Evolutionary conservation across 1,140 invertebrate genomes (phyloP).

Genomic region (Trissolcus basalis): DNA sequence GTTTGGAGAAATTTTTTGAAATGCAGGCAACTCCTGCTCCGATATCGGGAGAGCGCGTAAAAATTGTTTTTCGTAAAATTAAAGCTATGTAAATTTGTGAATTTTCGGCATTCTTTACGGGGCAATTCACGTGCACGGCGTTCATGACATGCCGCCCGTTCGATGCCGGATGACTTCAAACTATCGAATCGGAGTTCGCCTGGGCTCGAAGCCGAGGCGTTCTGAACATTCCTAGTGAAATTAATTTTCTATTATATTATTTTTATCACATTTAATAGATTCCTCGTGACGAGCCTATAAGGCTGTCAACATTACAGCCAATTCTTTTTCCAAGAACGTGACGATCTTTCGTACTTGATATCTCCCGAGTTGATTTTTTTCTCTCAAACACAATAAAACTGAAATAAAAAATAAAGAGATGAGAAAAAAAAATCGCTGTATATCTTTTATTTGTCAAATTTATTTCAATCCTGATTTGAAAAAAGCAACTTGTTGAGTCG

Average conservation of each 20-base stretch:
- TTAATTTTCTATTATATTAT: conserved; percentile 56
- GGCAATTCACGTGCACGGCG: conserved; percentile 52
- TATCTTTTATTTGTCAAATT: neutral
- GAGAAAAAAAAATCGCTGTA: neutral
- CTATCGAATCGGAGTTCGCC: conserved; percentile 54
- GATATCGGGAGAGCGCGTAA: conserved; percentile 9
- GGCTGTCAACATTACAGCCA: too few relatives aligned
- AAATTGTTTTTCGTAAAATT: conserved; percentile 55
- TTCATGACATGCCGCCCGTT: conserved; percentile 51
- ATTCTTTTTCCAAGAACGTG: too few relatives aligned
- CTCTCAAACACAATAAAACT: too few relatives aligned
- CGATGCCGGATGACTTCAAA: conserved; percentile 51
- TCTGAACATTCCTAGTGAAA: conserved; percentile 50
- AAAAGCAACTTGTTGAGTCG: conserved; percentile 41
- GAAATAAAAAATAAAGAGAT: too few relatives aligned
- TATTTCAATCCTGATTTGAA: conserved; percentile 14
- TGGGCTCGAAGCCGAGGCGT: conserved; percentile 47
- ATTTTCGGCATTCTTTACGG: conserved; percentile 50
- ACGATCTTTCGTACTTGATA: too few relatives aligned
- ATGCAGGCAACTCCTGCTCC: neutral
- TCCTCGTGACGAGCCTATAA: neutral
- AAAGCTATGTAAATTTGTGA: conserved; percentile 52
- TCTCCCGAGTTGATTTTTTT: too few relatives aligned
- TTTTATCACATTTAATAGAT: conserved; percentile 51
- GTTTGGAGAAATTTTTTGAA: neutral